A percentile compares a stretch with the other conserved stretches of the same genome.
Conservation (phyloP, 2,888 invertebrate genomes). For the Galerucella nymphaeae region DNA sequence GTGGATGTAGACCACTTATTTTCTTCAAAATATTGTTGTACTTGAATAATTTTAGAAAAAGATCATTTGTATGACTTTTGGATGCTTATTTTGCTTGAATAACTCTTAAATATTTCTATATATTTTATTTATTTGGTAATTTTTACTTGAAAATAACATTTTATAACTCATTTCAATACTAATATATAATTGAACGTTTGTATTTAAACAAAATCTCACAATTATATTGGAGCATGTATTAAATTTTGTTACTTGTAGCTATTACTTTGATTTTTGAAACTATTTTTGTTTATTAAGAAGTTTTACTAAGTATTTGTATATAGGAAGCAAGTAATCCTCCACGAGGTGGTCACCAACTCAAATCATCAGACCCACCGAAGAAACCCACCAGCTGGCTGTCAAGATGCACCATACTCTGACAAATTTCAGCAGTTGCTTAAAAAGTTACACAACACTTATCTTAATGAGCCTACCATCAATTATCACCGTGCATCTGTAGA, state of each 20-base stretch:
- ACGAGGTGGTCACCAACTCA: conserved; percentile 84
- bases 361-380: conserved; percentile 80
- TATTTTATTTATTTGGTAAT: neutral
- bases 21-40: neutral
- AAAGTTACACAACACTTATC: conserved; percentile 35
- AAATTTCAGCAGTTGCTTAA: conserved; percentile 57
- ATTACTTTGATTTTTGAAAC: too few species aligned
- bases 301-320: too few species aligned
- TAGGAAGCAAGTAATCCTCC: conserved; percentile 93
- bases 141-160: neutral
- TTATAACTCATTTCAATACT: too few species aligned
- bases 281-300: too few species aligned
- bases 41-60: neutral
- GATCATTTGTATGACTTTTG: neutral
- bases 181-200: too few species aligned
- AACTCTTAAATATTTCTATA: neutral
- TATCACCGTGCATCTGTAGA: conserved; percentile 35
- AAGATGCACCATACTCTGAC: conserved; percentile 91
- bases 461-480: conserved; percentile 3
- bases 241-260: too few species aligned
- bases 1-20: neutral
- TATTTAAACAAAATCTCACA: too few species aligned
- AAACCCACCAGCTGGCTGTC: conserved; percentile 89
- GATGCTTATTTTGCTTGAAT: conserved; percentile 2
- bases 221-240: too few species aligned